Conservation (phyloP, 2,113 vertebrate genomes). For the Rhineura floridana region DNA sequence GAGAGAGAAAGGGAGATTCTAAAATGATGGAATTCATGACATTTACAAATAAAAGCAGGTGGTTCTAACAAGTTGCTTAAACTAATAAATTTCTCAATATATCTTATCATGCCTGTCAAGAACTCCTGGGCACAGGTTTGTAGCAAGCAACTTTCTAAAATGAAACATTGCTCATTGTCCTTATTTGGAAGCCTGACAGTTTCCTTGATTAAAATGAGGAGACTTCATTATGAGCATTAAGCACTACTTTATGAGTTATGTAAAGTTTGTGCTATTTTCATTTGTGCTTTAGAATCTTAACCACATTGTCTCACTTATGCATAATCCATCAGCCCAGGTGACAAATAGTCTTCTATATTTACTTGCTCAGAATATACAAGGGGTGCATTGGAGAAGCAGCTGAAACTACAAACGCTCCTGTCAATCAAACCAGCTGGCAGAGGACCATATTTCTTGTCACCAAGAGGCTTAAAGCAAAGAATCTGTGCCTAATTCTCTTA, state of each 20-base stretch:
- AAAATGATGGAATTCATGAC: slow-evolving; percentile 59
- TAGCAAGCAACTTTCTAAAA: slow-evolving; percentile 51
- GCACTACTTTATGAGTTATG: slow-evolving; percentile 65
- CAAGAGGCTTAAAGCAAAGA: slow-evolving; percentile 91
- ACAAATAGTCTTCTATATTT: slow-evolving; percentile 97
- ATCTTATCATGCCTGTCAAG: slow-evolving; percentile 73
- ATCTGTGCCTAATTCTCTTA: slow-evolving; percentile 91
- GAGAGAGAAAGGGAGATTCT: slow-evolving; percentile 42
- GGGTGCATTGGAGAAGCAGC: slow-evolving; percentile 86
- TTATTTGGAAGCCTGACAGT: slow-evolving; percentile 58
- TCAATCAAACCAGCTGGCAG: slow-evolving; percentile 88
- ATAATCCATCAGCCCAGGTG: slow-evolving; percentile 90
- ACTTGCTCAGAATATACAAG: slow-evolving; percentile 77
- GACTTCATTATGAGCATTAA: slow-evolving; percentile 58
- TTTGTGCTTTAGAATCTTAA: slow-evolving; percentile 83
- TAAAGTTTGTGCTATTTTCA: slow-evolving; percentile 70
- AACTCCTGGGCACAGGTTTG: slow-evolving; percentile 68
- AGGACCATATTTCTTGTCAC: slow-evolving; percentile 90
- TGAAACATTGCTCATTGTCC: slow-evolving; percentile 34
- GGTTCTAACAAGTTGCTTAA: slow-evolving; percentile 67
- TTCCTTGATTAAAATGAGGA: slow-evolving; percentile 60
- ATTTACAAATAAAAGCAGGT: slow-evolving; percentile 78
- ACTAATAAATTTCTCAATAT: slow-evolving; percentile 76
- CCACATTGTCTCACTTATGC: slow-evolving; percentile 86
- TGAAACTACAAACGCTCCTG: slow-evolving; percentile 88